A percentile compares a stretch with the other conserved stretches of the same genome.
Evolutionary conservation across 2,113 vertebrate genomes (phyloP).

Genomic region (Clarias gariepinus): DNA sequence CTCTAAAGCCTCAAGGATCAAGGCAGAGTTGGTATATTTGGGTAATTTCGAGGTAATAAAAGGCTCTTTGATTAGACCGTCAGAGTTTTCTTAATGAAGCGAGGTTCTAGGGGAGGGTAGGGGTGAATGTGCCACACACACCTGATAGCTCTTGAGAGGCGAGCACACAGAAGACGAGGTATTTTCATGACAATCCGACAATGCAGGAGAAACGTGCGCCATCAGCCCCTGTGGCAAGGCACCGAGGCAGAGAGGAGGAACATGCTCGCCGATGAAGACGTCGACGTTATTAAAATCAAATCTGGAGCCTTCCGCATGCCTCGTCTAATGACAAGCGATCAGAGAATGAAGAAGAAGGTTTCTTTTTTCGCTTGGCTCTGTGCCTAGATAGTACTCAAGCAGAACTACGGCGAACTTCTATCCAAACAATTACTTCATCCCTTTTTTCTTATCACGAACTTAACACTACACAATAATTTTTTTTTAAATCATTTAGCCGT

Average conservation of each 20-base stretch:
- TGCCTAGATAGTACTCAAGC: constrained; percentile 95
- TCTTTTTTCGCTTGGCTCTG: constrained; percentile 91
- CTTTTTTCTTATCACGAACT: constrained; percentile 67
- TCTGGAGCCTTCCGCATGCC: constrained; percentile 84
- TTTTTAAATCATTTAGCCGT: neutral
- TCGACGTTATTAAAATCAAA: constrained; percentile 94
- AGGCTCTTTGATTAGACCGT: constrained; percentile 37
- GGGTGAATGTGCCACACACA: constrained; percentile 68
- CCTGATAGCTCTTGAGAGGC: constrained; percentile 77
- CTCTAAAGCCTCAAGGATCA: constrained; percentile 22
- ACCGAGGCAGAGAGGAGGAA: constrained; percentile 80
- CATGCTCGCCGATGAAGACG: constrained; percentile 90
- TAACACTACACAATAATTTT: constrained; percentile 47
- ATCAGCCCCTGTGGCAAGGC: constrained; percentile 77
- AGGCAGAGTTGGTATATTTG: constrained; percentile 26
- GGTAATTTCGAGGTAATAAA: constrained; percentile 46
- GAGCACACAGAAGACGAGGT: constrained; percentile 66
- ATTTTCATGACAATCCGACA: constrained; percentile 74
- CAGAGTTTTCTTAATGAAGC: constrained; percentile 43
- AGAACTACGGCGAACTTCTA: constrained; percentile 86
- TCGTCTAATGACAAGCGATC: constrained; percentile 87
- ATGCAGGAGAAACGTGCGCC: constrained; percentile 72
- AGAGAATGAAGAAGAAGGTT: constrained; percentile 84
- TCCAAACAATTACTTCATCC: constrained; percentile 81
- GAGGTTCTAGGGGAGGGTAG: constrained; percentile 56